Evolutionary conservation across 92 coral and sea anemone genomes (phyloP).

Genomic region (Parazoanthus swiftii): DNA sequence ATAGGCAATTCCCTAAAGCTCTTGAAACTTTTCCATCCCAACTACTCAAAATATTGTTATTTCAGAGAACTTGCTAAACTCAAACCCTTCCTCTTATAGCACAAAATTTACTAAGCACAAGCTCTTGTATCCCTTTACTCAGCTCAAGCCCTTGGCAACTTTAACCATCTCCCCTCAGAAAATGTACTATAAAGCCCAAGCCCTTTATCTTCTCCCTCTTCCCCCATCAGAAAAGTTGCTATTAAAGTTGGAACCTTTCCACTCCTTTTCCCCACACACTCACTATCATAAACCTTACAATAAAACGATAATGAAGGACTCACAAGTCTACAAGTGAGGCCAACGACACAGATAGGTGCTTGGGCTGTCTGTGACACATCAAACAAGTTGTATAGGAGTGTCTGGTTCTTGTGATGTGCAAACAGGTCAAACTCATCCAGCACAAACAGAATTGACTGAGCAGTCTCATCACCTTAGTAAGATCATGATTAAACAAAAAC

Average conservation of each 20-base stretch:
- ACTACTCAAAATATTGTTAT: no score
- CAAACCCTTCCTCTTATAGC: no score
- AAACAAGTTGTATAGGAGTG: slow-evolving; percentile 90
- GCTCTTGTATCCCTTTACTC: no score
- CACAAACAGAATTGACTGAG: slow-evolving; percentile 88
- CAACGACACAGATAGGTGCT: slow-evolving; percentile 92
- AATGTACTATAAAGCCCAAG: no score
- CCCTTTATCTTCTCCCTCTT: no score
- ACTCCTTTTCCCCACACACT: not conserved
- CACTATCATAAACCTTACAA: not conserved
- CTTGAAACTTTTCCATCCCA: no score
- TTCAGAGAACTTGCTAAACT: no score
- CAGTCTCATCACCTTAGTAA: slow-evolving; percentile 77
- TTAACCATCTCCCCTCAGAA: no score
- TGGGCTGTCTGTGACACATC: slow-evolving; percentile 99
- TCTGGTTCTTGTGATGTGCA: slow-evolving; percentile 95
- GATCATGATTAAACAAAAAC: not conserved
- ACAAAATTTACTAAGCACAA: no score
- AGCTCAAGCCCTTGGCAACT: no score
- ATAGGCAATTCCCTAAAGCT: no score
- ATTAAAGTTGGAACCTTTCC: not conserved
- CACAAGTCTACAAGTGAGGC: slow-evolving; percentile 95
- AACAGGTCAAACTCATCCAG: slow-evolving; percentile 97
- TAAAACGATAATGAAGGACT: slow-evolving; percentile 16
- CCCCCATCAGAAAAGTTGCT: no score